These are phyloP conservation scores for Cotesia typhae DNA, from an alignment of 1,140 invertebrate genomes.

Conservation along the genomic window DNA sequence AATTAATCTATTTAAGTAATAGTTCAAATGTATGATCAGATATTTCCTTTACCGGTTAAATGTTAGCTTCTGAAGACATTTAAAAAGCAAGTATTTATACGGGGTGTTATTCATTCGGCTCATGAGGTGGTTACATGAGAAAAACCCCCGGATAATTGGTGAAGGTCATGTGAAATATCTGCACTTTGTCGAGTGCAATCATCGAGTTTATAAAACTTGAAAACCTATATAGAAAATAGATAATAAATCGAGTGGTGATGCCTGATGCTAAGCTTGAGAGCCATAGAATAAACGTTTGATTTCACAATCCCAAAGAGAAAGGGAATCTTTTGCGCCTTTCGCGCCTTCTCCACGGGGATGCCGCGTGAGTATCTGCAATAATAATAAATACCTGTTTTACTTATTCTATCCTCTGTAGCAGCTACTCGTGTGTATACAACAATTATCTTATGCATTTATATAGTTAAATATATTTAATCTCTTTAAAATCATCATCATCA, in stretches of 20 bases:
- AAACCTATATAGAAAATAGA: slow-evolving; percentile 47
- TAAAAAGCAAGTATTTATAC: slow-evolving; percentile 3
- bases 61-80: slow-evolving; percentile 2
- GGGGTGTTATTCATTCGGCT: slow-evolving; percentile 1
- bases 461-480: too few relatives aligned
- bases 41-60: neutral
- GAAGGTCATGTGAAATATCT: slow-evolving; percentile 61
- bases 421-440: neutral
- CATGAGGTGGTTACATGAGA: neutral
- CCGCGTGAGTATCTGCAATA: slow-evolving; percentile 12
- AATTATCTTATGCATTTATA: too few relatives aligned
- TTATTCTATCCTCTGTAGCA: neutral
- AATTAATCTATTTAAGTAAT: too few relatives aligned
- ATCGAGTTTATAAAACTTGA: too few relatives aligned
- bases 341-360: slow-evolving; percentile 24
- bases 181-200: slow-evolving; percentile 58
- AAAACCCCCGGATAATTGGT: slow-evolving; percentile 25
- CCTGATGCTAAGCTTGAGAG: slow-evolving; percentile 30
- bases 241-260: slow-evolving; percentile 55
- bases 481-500: too few relatives aligned
- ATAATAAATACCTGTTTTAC: slow-evolving; percentile 1
- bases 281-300: slow-evolving; percentile 47
- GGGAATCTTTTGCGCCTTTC: slow-evolving; percentile 39
- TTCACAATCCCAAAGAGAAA: slow-evolving; percentile 60
- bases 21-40: neutral